A percentile compares a stretch with the other conserved stretches of the same genome.
Evolutionary conservation across 2,888 invertebrate genomes (phyloP).

Genomic region (Leucophenga montana): DNA sequence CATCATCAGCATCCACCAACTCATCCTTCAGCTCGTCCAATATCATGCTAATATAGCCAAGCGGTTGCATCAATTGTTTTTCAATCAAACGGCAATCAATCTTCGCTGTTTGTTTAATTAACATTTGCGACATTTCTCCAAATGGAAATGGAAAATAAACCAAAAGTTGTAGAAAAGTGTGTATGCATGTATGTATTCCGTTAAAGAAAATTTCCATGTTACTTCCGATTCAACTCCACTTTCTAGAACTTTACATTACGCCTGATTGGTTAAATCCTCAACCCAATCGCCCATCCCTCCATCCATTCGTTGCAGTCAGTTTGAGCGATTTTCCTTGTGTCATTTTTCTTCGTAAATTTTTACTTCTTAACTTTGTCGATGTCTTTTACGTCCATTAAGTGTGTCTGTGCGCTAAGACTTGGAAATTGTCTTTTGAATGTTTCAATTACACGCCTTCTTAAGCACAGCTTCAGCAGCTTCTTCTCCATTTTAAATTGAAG

Average conservation of each 20-base stretch:
- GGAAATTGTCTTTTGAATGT: slow-evolving; percentile 74
- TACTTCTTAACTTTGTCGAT: slow-evolving; percentile 61
- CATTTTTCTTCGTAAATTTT: slow-evolving; percentile 63
- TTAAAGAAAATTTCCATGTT: slow-evolving; percentile 34
- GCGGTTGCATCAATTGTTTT: slow-evolving; percentile 72
- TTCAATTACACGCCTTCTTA: slow-evolving; percentile 75
- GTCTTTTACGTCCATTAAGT: slow-evolving; percentile 67
- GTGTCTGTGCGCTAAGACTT: slow-evolving; percentile 72
- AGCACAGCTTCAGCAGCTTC: slow-evolving; percentile 67
- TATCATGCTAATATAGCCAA: slow-evolving; percentile 63
- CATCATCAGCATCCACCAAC: neutral
- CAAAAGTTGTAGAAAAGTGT: neutral
- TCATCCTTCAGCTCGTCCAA: slow-evolving; percentile 42
- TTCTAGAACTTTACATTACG: slow-evolving; percentile 47
- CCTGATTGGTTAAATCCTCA: slow-evolving; percentile 47
- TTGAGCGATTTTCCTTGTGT: slow-evolving; percentile 33
- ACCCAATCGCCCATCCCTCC: neutral
- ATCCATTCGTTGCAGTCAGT: slow-evolving; percentile 22
- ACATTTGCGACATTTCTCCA: slow-evolving; percentile 50
- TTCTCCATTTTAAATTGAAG: too few species aligned
- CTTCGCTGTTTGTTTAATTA: slow-evolving; percentile 67
- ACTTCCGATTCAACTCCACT: slow-evolving; percentile 48
- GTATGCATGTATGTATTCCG: neutral
- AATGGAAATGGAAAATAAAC: neutral
- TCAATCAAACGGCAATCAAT: slow-evolving; percentile 71